Evolutionary conservation across 2,888 invertebrate genomes (phyloP).

Genomic region (Morpho achilles): DNA sequence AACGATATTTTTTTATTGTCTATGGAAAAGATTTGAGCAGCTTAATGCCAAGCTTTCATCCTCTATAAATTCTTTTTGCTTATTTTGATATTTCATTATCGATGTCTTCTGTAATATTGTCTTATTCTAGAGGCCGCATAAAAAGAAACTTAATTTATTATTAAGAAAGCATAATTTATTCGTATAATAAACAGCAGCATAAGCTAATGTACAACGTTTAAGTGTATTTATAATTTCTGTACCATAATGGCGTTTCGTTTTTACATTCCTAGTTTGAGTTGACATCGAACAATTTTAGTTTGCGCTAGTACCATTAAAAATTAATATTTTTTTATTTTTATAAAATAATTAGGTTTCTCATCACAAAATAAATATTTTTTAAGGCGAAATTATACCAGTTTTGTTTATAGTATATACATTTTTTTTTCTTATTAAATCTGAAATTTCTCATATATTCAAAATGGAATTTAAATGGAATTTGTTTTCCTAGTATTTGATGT

Average conservation of each 20-base stretch:
- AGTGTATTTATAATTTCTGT: constrained; percentile 76
- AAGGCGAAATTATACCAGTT: constrained; percentile 22
- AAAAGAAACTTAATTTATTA: constrained; percentile 44
- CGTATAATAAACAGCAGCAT: constrained; percentile 52
- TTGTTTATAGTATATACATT: constrained; percentile 16
- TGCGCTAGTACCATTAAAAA: constrained; percentile 31
- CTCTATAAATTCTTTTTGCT: too few relatives aligned
- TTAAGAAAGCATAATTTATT: constrained; percentile 57
- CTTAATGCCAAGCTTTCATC: too few relatives aligned
- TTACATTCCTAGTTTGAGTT: constrained; percentile 52
- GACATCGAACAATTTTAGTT: constrained; percentile 59
- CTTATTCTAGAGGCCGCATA: constrained; percentile 24
- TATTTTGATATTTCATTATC: constrained; percentile 50
- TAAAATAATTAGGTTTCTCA: constrained; percentile 30
- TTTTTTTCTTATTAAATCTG: constrained; percentile 21
- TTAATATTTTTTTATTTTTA: constrained; percentile 43
- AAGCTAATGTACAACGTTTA: constrained; percentile 45
- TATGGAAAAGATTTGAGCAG: too few relatives aligned
- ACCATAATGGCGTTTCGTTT: constrained; percentile 58
- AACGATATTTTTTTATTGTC: too few relatives aligned
- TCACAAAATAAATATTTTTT: constrained; percentile 31
- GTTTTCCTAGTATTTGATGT: constrained; percentile 1
- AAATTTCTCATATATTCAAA: constrained; percentile 7
- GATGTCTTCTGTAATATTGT: constrained; percentile 23
- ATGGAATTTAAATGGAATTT: constrained; percentile 13